Percentiles rank a stretch among this genome's conserved stretches.
phyloP scores from a whole-genome alignment of 1,140 invertebrate genomes.

The Eueides isabella region DNA sequence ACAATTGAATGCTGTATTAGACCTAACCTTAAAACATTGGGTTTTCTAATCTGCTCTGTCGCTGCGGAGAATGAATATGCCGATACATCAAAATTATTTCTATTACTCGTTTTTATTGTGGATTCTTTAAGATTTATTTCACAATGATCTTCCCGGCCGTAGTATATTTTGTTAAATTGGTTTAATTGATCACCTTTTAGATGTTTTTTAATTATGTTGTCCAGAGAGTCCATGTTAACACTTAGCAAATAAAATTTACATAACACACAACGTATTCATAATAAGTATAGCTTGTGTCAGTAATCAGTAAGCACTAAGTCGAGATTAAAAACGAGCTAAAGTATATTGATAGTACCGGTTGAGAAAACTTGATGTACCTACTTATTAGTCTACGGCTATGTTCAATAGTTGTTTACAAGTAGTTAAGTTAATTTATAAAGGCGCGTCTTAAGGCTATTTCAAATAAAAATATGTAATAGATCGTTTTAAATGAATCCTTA shows the following conservation, averaged over 20 bases:
- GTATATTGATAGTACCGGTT: constrained; percentile 35
- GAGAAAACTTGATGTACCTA: constrained; percentile 46
- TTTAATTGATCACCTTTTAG: constrained; percentile 84
- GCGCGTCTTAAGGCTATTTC: not conserved
- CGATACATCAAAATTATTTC: constrained; percentile 88
- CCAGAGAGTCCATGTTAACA: constrained; percentile 55
- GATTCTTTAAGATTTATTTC: constrained; percentile 55
- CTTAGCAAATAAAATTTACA: constrained; percentile 43
- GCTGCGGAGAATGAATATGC: constrained; percentile 87
- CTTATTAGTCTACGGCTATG: constrained; percentile 21
- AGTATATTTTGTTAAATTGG: constrained; percentile 90
- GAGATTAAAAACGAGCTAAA: constrained; percentile 4
- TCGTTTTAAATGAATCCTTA: constrained; percentile 32
- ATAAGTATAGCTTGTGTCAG: constrained; percentile 17
- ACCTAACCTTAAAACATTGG: constrained; percentile 90
- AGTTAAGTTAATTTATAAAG: constrained; percentile 5
- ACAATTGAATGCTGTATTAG: constrained; percentile 96
- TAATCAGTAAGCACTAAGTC: constrained; percentile 31
- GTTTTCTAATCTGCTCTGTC: constrained; percentile 85
- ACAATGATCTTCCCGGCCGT: constrained; percentile 83
- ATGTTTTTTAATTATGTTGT: constrained; percentile 64
- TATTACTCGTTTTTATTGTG: constrained; percentile 46
- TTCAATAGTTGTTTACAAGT: constrained; percentile 7
- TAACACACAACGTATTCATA: constrained; percentile 39
- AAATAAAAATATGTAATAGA: not conserved